phyloP scores from a whole-genome alignment of 2,797 vertebrate genomes.

The Anabas testudineus region DNA sequence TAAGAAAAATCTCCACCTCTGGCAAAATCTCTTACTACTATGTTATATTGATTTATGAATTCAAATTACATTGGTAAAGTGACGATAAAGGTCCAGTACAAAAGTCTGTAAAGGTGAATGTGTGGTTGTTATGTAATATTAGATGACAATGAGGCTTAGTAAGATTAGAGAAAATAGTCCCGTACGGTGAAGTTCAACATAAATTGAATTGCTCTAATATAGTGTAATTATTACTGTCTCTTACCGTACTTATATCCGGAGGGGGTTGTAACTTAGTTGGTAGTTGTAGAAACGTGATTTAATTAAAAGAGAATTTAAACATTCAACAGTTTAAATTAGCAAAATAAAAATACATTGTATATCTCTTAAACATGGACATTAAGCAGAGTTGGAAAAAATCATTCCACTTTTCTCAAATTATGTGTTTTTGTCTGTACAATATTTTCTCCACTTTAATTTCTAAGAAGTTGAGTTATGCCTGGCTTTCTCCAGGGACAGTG shows the following conservation, averaged over 20 bases:
- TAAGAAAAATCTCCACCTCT: too few relatives aligned
- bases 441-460: background rate
- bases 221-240: background rate
- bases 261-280: background rate
- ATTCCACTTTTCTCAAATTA: background rate
- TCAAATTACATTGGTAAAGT: too few relatives aligned
- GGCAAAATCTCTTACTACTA: too few relatives aligned
- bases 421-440: background rate
- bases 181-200: background rate
- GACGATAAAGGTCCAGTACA: too few relatives aligned
- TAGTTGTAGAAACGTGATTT: background rate
- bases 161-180: too few relatives aligned
- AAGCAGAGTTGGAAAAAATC: too few relatives aligned
- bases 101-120: too few relatives aligned
- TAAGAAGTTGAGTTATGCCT: background rate
- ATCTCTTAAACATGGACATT: background rate
- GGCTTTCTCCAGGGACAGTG: background rate
- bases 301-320: background rate
- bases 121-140: too few relatives aligned
- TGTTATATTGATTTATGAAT: too few relatives aligned
- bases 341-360: too few relatives aligned
- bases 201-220: background rate
- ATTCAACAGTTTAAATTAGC: too few relatives aligned
- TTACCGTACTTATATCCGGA: background rate
- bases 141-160: too few relatives aligned